Base-by-base conservation (phyloP, 1,140 invertebrate species). In the Atta colombica region DNA sequence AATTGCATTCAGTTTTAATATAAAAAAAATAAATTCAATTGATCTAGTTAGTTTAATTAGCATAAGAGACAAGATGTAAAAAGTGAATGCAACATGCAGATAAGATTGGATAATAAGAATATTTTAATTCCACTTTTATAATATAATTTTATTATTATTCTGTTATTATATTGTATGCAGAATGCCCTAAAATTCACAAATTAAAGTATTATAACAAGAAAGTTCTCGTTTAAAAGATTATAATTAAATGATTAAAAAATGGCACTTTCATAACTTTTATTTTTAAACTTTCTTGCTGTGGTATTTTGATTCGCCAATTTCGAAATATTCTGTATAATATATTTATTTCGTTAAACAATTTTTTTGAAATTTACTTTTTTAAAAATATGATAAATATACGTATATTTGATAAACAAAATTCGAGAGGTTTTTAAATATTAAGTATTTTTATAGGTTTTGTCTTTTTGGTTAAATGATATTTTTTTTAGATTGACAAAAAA, bases 1-100 rank as follows among this genome's bases (percentile, higher is more conserved):
- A 8, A 16, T 81, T 81, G 77, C 66, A 45, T 58, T 10, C 21
- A 81, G 35, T 71, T 80, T 18, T 18, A 55, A 58, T 45, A 10
- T 45, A 45, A 28, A 71, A 58, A 68, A 35, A 28, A 53, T 31
- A 39, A 25, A 25, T 16, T 58, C 12, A 10, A 45, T 74, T 39
- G 35, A 3, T 82, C 25, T 35, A 53, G 2, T 35, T 74, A 49
- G 25, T 28, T 58, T 45, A 81, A 71, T 1, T 6, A 21, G 14
- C 31, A 63, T 39, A 12, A 28, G 45, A 72, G 18, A n/a, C 51
- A 16, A 25, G 14, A 12, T 25, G 18, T 72, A n/a, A 18, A 71
- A 72, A 49, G 18, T 51, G 0, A 82, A 82, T 45, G 16, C 14
- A 45, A 14, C 1, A 2, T n/a, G 4, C 28, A 65, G 25, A 78